Base-by-base conservation (phyloP, 2,888 invertebrate species). In the Euzetes globulus region DNA sequence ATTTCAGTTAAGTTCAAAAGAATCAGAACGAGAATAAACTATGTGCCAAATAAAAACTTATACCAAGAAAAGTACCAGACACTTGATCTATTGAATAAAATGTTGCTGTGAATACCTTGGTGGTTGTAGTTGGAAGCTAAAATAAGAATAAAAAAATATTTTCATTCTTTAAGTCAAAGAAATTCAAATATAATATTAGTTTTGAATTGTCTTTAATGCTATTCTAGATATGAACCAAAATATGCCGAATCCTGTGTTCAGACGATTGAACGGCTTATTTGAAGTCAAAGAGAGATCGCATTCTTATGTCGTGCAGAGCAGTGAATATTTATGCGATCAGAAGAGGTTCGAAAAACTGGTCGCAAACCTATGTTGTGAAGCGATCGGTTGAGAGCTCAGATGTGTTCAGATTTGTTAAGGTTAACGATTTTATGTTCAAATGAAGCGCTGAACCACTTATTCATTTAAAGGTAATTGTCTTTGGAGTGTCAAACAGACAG, bases 271-370 rank as follows among this genome's bases (percentile, higher is more conserved):
- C 65, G 65, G 65, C 41, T 65, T 65, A 65, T 65, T 65, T 65
- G 65, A 65, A 37, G 65, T 65, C 37, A 9, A 9, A n/a, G 5
- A n/a, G 65, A 65, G 41, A 41, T 65, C 65, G 19, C 33, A 65
- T 65, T 65, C 65, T 65, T 65, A 65, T 65, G 65, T 65, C 65
- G 65, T 65, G 65, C 65, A 65, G 65, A 65, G 65, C 29, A 37
- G 27, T 33, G 33, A 29, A 60, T 60, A 60, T 60, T 60, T 60
- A 60, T 60, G 60, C 22, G 33, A 37, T 65, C 33, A 65, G 15
- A 65, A 65, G 37, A 37, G 37, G 19, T 65, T 52, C 13, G 27
- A 1, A 60, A 60, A 60, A 60, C 60, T 60, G 29, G 60, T 60
- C 22, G 22, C 22, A 11, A 25, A 9, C 13, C 15, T 7, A n/a